Evolutionary conservation across 1,140 invertebrate genomes (phyloP).

Genomic region (Eueides isabella): DNA sequence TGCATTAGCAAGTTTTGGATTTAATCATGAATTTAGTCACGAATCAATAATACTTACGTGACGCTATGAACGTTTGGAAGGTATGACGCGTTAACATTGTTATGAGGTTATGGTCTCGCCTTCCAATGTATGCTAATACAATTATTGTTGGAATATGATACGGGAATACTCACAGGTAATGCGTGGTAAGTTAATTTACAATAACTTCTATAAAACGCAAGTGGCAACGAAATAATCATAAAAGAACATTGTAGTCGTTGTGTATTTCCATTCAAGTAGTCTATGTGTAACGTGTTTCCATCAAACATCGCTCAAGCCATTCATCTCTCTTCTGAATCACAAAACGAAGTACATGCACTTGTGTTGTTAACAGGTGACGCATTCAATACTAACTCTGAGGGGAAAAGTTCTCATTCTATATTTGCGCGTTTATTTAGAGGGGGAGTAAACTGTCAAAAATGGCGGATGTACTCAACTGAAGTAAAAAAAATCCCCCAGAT

Average conservation of each 20-base stretch:
- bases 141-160: slow-evolving; percentile 26
- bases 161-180: neutral
- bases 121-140: slow-evolving; percentile 32
- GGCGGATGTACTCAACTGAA: slow-evolving; percentile 37
- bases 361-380: slow-evolving; percentile 65
- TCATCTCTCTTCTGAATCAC: slow-evolving; percentile 54
- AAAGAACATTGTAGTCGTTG: slow-evolving; percentile 20
- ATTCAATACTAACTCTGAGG: slow-evolving; percentile 49
- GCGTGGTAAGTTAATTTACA: neutral
- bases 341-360: slow-evolving; percentile 55
- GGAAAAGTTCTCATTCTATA: slow-evolving; percentile 46
- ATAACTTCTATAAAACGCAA: neutral
- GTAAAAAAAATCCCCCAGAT: slow-evolving; percentile 28
- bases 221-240: neutral
- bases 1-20: slow-evolving; percentile 32
- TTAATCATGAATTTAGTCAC: slow-evolving; percentile 38
- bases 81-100: slow-evolving; percentile 37
- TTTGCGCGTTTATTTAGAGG: slow-evolving; percentile 49
- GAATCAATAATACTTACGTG: slow-evolving; percentile 37
- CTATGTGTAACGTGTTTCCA: slow-evolving; percentile 26
- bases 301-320: slow-evolving; percentile 34
- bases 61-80: slow-evolving; percentile 35
- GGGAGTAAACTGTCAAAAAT: slow-evolving; percentile 42
- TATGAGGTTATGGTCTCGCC: slow-evolving; percentile 28
- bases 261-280: slow-evolving; percentile 22